Evolutionary conservation across 2,113 vertebrate species (phyloP).

Genomic region (Upupa epops): DNA sequence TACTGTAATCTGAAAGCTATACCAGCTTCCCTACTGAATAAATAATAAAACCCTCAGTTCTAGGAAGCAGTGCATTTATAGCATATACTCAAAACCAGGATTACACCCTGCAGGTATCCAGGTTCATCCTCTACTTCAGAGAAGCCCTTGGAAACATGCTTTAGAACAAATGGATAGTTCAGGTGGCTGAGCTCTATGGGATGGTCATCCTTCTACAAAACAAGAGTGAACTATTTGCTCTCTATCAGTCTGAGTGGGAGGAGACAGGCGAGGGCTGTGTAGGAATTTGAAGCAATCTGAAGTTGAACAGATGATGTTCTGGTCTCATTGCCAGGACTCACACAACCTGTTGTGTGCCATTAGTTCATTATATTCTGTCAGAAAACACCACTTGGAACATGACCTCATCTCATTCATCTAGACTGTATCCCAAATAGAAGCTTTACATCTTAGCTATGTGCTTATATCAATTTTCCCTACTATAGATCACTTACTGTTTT

Average conservation of each 20-base stretch:
- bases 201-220: neutral
- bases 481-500: neutral
- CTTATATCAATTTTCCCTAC: neutral
- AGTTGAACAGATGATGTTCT: neutral
- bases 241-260: neutral
- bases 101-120: neutral
- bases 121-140: neutral
- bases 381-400: neutral
- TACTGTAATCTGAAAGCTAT: neutral
- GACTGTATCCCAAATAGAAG: neutral
- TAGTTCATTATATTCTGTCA: neutral
- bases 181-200: neutral
- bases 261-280: neutral
- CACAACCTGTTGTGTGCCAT: neutral
- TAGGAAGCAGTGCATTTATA: neutral
- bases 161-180: neutral
- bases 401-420: neutral
- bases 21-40: neutral
- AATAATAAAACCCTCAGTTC: neutral
- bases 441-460: neutral
- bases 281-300: neutral
- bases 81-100: accelerated
- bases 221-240: neutral
- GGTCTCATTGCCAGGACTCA: neutral
- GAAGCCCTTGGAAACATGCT: neutral